Base-by-base conservation (phyloP, 2,797 vertebrate genomes). In the Rhodeus uyekii region DNA sequence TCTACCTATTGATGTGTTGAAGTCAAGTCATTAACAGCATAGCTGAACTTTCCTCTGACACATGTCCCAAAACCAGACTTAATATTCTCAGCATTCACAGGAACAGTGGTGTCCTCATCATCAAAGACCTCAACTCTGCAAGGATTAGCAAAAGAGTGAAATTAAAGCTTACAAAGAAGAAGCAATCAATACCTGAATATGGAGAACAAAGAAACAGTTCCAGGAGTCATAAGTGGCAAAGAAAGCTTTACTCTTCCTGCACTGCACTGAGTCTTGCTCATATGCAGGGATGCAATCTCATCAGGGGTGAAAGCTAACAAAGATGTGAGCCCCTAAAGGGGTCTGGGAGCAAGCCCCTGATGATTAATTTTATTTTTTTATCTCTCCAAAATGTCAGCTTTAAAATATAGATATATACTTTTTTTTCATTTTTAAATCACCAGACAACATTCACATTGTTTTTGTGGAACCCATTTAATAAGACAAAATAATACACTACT, bases 71-170 rank as follows among this genome's bases (percentile, higher is more conserved):
- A 75, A 34, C 34, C 73, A 76, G 50, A 68, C 48, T 76, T 69
- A 76, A 68, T 22, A 69, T 82, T 82, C 73, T 13, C 61, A 58
- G 72, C 72, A 75, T 75, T 76, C 80, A 75, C 72, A 76, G 73
- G 63, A 82, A 67, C 48, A 76, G 63, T 58, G 46, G 73, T 76
- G 81, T 82, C 73, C 73, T 76, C 64, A 65, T 55, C 63, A 76
- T 82, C 81, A 82, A 82, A 82, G 81, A 76, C 48, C 50, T 68
- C 24, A 60, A 46, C 29, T 67, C 72, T 32, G 39, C 61, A 60
- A 82, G 81, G 63, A 82, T 82, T 82, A 82, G 73, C 73, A 48
- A 67, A 44, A 44, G 73, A 68, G 63, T 46, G 73, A 82, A 76
- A 75, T 75, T 50, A 74, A 75, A 65, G 71, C 71, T 75, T 81